These are phyloP conservation scores for Oligia strigilis DNA, from an alignment of 2,888 invertebrate genomes.

Conservation along the genomic window DNA sequence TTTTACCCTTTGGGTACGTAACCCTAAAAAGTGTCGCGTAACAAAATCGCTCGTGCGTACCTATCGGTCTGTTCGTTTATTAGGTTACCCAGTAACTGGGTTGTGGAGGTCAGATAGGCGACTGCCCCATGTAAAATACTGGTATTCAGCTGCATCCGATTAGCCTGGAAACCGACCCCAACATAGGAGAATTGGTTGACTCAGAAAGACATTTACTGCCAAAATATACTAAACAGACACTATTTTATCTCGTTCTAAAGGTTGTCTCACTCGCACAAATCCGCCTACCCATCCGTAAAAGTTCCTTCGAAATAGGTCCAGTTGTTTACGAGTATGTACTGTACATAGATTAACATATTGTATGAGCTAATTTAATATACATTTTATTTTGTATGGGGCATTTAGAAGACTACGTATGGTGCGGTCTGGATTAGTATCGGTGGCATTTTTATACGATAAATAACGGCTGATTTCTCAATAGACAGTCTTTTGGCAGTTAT, in stretches of 20 bases:
- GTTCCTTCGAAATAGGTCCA: slow-evolving; percentile 16
- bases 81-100: background rate
- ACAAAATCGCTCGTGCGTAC: too few species aligned
- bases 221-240: too few species aligned
- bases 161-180: background rate
- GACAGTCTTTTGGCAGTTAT: background rate
- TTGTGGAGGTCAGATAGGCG: background rate
- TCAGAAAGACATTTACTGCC: background rate
- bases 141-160: background rate
- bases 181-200: too few species aligned
- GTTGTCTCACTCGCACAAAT: slow-evolving; percentile 17
- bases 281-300: slow-evolving; percentile 8
- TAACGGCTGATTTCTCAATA: background rate
- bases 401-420: background rate
- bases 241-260: background rate
- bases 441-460: slow-evolving; percentile 12
- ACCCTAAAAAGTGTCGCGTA: too few species aligned
- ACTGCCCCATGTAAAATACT: background rate
- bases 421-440: slow-evolving; percentile 20
- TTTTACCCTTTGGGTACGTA: too few species aligned
- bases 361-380: slow-evolving; percentile 39
- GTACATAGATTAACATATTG: slow-evolving; percentile 38
- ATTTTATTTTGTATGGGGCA: slow-evolving; percentile 33
- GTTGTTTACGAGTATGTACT: slow-evolving; percentile 38
- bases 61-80: too few species aligned